Conservation (phyloP, 2,888 invertebrate species). For the Crocallis elinguaria region DNA sequence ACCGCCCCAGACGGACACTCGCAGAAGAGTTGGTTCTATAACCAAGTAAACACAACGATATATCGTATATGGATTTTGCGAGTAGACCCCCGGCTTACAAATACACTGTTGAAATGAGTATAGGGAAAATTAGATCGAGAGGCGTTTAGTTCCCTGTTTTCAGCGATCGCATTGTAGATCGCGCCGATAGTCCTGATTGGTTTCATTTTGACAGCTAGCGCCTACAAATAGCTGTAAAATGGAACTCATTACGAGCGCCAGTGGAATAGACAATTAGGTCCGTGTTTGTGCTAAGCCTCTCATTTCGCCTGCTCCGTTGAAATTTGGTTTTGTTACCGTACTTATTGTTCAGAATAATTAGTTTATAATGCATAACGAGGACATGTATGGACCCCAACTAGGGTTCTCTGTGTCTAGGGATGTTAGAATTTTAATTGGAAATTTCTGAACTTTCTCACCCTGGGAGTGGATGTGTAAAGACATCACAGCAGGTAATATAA, state of each 20-base stretch:
- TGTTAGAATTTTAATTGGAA: too few species aligned
- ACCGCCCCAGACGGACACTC: too few species aligned
- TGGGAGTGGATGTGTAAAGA: too few species aligned
- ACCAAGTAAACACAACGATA: too few species aligned
- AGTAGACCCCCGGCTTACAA: neutral
- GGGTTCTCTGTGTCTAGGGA: too few species aligned
- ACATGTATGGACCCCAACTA: too few species aligned
- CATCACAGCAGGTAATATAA: too few species aligned
- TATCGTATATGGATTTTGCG: too few species aligned
- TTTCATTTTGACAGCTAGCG: conserved; percentile 10
- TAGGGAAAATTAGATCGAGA: neutral
- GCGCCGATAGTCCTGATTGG: conserved; percentile 8
- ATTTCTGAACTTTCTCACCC: too few species aligned
- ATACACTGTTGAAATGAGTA: neutral
- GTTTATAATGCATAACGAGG: too few species aligned
- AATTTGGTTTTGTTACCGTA: neutral
- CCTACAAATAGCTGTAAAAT: conserved; percentile 17
- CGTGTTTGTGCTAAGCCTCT: conserved; percentile 15
- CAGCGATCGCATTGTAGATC: conserved; percentile 1
- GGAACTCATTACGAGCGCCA: conserved; percentile 20
- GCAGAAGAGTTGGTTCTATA: too few species aligned
- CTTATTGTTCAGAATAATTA: neutral
- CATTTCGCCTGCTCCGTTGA: conserved; percentile 25
- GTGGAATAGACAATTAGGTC: conserved; percentile 6
- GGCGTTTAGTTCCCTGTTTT: neutral